phyloP scores from a whole-genome alignment of 2,797 vertebrate species.

The Dallia pectoralis region DNA sequence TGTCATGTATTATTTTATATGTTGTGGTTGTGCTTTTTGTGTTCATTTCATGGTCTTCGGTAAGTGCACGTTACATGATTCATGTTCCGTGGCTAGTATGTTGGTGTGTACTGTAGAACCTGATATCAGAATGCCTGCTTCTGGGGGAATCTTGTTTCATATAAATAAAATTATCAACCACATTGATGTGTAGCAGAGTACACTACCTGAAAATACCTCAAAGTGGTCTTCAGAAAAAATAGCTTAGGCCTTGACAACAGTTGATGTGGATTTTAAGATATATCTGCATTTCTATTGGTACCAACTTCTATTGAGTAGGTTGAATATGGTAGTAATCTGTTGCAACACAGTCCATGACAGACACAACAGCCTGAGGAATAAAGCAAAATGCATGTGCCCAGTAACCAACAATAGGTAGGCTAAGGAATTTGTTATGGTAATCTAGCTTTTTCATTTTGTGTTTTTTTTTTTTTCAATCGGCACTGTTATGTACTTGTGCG shows the following conservation, averaged over 20 bases:
- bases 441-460: neutral
- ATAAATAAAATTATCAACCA: no score
- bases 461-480: neutral
- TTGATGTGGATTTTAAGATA: no score
- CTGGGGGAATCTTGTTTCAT: neutral
- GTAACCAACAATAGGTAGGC: slow-evolving; percentile 38
- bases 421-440: slow-evolving; percentile 17
- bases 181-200: neutral
- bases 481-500: neutral
- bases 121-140: neutral
- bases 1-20: neutral
- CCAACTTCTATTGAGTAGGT: neutral
- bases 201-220: neutral
- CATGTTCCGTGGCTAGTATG: neutral
- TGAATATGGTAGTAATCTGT: neutral
- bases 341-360: slow-evolving; percentile 44
- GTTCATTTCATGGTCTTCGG: no score
- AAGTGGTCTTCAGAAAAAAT: no score
- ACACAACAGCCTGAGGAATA: slow-evolving; percentile 50
- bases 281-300: neutral
- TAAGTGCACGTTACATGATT: no score
- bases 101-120: neutral
- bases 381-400: slow-evolving; percentile 53
- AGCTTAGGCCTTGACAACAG: no score
- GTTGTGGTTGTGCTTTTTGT: neutral